Percentiles rank a stretch among this genome's conserved stretches.
phyloP scores from a whole-genome alignment of 1,140 invertebrate species.

The Tetranychus cinnabarinus region DNA sequence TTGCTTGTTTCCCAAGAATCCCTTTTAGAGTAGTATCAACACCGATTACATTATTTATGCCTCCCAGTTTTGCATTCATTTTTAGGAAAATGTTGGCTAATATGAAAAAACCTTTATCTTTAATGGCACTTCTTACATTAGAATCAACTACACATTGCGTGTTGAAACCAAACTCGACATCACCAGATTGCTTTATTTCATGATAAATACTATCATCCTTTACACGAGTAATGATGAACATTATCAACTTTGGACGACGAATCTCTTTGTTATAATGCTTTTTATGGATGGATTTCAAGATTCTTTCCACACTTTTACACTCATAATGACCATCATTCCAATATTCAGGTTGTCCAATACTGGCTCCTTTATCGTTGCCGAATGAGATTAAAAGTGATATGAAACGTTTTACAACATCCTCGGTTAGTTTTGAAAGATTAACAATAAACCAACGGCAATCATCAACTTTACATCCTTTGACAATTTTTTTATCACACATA shows the following conservation, averaged over 20 bases:
- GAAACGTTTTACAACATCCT: too few relatives aligned
- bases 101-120: conserved; percentile 18
- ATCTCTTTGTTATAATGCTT: too few relatives aligned
- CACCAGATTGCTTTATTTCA: conserved; percentile 43
- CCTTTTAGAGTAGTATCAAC: conserved; percentile 13
- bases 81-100: conserved; percentile 52
- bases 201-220: background rate
- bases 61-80: conserved; percentile 60
- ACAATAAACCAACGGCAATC: background rate
- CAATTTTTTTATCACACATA: background rate
- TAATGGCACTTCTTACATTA: conserved; percentile 25
- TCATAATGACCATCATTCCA: background rate
- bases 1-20: background rate
- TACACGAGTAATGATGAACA: too few relatives aligned
- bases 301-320: too few relatives aligned
- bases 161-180: conserved; percentile 41
- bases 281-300: too few relatives aligned
- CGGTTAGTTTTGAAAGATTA: background rate
- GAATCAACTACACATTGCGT: conserved; percentile 51
- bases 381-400: too few relatives aligned
- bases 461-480: background rate
- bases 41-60: conserved; percentile 38
- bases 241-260: too few relatives aligned
- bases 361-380: background rate
- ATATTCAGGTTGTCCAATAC: background rate